Evolutionary conservation across 2,113 vertebrate species (phyloP), one percentile per base, ranked within the genome.

Genomic region (Campylomormyrus tamandua): DNA sequence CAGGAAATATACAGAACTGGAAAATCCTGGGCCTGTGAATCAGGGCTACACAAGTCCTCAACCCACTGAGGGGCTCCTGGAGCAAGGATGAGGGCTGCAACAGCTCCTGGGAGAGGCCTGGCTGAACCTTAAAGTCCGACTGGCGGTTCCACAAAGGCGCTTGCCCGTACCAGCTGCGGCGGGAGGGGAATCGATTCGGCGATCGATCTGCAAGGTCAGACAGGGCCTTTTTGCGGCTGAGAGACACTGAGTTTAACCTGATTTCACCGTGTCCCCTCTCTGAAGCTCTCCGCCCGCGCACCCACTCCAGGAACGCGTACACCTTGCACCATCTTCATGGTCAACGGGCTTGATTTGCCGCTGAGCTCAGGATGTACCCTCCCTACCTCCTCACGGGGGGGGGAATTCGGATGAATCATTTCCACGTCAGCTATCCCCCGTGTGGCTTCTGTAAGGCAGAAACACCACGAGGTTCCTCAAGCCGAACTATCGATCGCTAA

Each of bases 281-380:
- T 92, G 53, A 90, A 88, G 90, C 86, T 87, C 90, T 66, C 62
- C 0, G 91, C 70, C 91, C 21, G 91, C 88, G 93, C 91, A 70
- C 89, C 88, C 90, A 91, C 92, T 39, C 77, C 77, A 24, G 88
- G 86, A 90, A 91, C 89, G 90, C 89, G 86, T 19, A 90, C 91
- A 74, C 88, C 90, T 88, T 17, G 89, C 90, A 53, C 88, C 90
- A 91, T 92, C 91, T 74, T 2, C 90, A 39, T 90, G 93, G 92
- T 93, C 88, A 7, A 88, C 86, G 89, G 90, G 91, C 92, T 49
- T 92, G 27, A 92, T 92, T 88, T 89, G 49, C 13, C 1, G 52
- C 87, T 88, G 7, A 45, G 83, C 8, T 58, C 24, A 39, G 35
- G 49, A 53, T 90, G 89, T 83, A n/a, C 62, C n/a, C n/a, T n/a